Conservation (phyloP, 2,888 invertebrate genomes). For the Embidobia sp. region DNA sequence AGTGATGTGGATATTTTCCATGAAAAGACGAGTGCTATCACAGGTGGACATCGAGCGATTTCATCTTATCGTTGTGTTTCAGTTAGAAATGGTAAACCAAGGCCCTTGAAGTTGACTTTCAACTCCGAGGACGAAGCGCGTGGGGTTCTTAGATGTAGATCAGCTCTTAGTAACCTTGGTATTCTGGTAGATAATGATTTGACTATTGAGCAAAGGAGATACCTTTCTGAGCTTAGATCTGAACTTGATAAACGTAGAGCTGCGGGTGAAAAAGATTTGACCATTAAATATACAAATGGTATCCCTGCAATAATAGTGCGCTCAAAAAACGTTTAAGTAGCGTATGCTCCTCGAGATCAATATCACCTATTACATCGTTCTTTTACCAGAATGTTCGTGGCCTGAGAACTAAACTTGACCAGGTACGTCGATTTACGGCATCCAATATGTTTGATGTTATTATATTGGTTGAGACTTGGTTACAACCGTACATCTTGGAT, state of each 20-base stretch:
- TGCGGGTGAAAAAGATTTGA: background rate
- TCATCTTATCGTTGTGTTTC: background rate
- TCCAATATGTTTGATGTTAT: background rate
- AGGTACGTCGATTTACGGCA: background rate
- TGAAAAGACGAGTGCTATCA: too few species aligned
- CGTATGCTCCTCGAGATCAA: background rate
- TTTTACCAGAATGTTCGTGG: slow-evolving; percentile 2
- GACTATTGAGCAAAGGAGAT: background rate
- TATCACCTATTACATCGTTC: background rate
- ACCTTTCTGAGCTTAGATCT: background rate
- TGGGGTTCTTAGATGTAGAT: background rate
- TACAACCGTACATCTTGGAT: background rate
- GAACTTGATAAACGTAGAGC: background rate
- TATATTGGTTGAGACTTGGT: background rate
- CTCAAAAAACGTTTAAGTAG: background rate
- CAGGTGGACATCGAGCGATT: background rate
- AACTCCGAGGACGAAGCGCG: background rate
- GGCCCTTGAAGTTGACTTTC: background rate
- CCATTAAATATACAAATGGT: too few species aligned
- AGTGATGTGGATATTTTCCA: too few species aligned
- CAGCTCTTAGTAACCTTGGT: background rate
- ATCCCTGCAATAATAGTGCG: background rate
- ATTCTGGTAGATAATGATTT: background rate
- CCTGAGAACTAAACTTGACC: too few species aligned
- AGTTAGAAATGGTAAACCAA: background rate